Evolutionary conservation across 2,113 vertebrate species (phyloP), one percentile per base, ranked within the genome.

Genomic region (Corythornis cristatus): DNA sequence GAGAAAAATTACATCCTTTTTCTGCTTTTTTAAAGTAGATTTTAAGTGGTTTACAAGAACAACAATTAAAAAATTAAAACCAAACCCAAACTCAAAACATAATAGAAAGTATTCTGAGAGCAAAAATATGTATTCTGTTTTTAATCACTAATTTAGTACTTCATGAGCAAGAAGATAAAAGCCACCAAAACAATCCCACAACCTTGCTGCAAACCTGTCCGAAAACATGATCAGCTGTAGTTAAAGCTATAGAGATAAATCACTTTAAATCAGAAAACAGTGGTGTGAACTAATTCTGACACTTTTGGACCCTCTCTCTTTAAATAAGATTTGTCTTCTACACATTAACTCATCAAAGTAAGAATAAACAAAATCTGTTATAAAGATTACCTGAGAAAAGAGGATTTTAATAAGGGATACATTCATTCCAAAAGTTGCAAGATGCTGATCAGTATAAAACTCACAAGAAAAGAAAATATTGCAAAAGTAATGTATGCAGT

Each of bases 131-230:
- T 51, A 15, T 86, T 96, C 81, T 88, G 19, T 20, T 73, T 86
- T 91, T 90, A 85, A 70, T 42, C 72, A 67, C 57, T 81, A 23
- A 67, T 82, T 70, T 82, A 90, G 35, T 81, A 85, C 31, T 62
- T 83, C 43, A 62, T 48, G 50, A 81, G 15, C 56, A 91, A 85
- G 29, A 78, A 92, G 75, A 89, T 54, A 80, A 94, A 96, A 90
- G 13, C 29, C n/a, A 83, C 23, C 31, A 61, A 66, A 75, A 81
- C 89, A 67, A 19, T 29, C 11, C 29, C 62, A 28, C 48, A 91
- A 16, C 5, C 29, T 73, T 82, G 9, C 67, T 89, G 62, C 8
- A 74, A 78, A 40, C 9, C 14, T 71, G 64, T 76, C 25, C 94
- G 62, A 57, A 82, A 66, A 83, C 17, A 61, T 28, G 50, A 71